Percentiles rank a stretch among this genome's conserved stretches.
Conservation (phyloP, 2,888 invertebrate species). For the Macrophya annulata region DNA sequence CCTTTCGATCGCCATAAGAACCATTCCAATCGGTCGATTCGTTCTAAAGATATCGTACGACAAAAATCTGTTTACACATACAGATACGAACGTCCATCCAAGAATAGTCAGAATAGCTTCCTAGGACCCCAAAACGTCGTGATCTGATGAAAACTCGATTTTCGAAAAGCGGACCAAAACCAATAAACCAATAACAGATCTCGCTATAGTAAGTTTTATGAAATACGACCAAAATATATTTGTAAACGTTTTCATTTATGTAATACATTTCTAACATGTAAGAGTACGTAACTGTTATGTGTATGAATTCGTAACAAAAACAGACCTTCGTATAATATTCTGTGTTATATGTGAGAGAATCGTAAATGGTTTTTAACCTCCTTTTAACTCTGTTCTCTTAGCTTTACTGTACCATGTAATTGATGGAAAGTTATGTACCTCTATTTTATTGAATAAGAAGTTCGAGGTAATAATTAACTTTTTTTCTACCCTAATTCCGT, state of each 20-base stretch:
- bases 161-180: no score
- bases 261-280: background rate
- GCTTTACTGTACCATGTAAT: conserved; percentile 5
- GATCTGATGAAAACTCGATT: no score
- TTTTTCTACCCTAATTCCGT: conserved; percentile 7
- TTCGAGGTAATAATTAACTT: conserved; percentile 6
- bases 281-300: background rate
- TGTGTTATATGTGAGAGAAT: background rate
- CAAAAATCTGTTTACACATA: no score
- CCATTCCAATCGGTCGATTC: no score
- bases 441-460: conserved; percentile 15
- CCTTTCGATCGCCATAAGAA: no score
- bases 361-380: background rate
- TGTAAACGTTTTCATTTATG: background rate
- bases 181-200: no score
- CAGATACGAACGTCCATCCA: no score
- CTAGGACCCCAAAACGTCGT: no score
- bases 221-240: no score
- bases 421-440: conserved; percentile 27
- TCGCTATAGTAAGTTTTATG: no score
- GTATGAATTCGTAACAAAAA: background rate
- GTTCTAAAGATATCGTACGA: no score
- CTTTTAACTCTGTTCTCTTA: conserved; percentile 12
- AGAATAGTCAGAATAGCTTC: no score
- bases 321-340: background rate